Evolutionary conservation across 2,888 invertebrate genomes (phyloP).

Genomic region (Drosophila nigritarsus): DNA sequence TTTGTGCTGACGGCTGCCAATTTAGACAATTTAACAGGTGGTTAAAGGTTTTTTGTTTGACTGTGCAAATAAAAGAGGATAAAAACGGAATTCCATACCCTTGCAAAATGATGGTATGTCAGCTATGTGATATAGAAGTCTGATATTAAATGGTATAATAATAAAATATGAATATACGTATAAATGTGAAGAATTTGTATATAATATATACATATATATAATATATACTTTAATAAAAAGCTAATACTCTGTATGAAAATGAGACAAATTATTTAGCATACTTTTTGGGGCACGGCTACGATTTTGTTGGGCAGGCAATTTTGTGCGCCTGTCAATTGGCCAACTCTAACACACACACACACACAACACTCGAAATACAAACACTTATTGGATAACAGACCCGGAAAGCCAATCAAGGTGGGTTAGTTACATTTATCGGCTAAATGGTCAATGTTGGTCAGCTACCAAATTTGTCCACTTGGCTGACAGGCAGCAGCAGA

Average conservation of each 20-base stretch:
- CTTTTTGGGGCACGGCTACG: background rate
- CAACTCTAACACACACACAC: constrained; percentile 1
- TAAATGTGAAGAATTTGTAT: background rate
- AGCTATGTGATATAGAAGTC: background rate
- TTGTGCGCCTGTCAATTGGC: constrained; percentile 26
- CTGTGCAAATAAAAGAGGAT: background rate
- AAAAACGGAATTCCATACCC: background rate
- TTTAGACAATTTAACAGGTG: constrained; percentile 61
- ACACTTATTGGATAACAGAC: constrained; percentile 21
- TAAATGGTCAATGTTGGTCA: constrained; percentile 66
- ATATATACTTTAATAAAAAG: background rate
- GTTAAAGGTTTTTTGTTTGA: constrained; percentile 27
- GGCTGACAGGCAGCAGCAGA: constrained; percentile 64
- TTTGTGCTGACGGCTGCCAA: constrained; percentile 36
- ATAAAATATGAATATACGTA: background rate
- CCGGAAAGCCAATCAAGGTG: constrained; percentile 61
- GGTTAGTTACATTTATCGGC: constrained; percentile 50
- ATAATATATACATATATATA: no score
- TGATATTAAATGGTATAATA: background rate
- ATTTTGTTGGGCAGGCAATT: constrained; percentile 18
- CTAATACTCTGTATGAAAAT: background rate
- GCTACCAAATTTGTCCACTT: constrained; percentile 69
- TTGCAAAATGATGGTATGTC: background rate
- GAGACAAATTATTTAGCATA: background rate
- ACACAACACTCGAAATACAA: constrained; percentile 6